Evolutionary conservation across 2,113 vertebrate genomes (phyloP).

Genomic region (Xenopus borealis): DNA sequence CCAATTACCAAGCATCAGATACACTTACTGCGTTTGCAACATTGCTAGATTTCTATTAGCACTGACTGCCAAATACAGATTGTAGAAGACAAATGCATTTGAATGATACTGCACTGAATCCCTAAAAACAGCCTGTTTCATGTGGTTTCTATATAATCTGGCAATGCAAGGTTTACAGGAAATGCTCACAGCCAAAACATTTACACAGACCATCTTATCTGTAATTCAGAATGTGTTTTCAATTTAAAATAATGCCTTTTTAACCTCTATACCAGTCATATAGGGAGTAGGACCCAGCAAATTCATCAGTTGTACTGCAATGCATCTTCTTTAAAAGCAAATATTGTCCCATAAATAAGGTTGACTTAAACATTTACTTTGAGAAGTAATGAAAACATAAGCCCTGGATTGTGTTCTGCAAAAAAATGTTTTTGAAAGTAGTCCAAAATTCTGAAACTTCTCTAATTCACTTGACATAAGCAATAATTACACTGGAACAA

Average conservation of each 20-base stretch:
- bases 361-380: too few relatives aligned
- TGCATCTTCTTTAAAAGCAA: neutral
- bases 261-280: conserved; percentile 6
- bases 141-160: conserved; percentile 28
- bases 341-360: neutral
- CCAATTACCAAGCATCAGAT: neutral
- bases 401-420: too few relatives aligned
- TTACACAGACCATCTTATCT: conserved; percentile 24
- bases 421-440: too few relatives aligned
- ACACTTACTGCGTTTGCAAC: neutral
- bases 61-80: conserved; percentile 6
- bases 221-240: conserved; percentile 14
- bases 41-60: neutral
- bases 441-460: too few relatives aligned
- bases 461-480: too few relatives aligned
- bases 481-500: too few relatives aligned
- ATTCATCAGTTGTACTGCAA: neutral
- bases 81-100: conserved; percentile 2
- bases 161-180: neutral
- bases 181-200: conserved; percentile 22
- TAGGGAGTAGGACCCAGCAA: neutral
- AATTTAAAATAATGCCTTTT: conserved; percentile 19
- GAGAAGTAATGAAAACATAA: too few relatives aligned
- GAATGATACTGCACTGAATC: neutral
- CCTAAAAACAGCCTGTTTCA: conserved; percentile 12